phyloP scores from a whole-genome alignment of 2,113 vertebrate genomes.

The Lampris incognitus region DNA sequence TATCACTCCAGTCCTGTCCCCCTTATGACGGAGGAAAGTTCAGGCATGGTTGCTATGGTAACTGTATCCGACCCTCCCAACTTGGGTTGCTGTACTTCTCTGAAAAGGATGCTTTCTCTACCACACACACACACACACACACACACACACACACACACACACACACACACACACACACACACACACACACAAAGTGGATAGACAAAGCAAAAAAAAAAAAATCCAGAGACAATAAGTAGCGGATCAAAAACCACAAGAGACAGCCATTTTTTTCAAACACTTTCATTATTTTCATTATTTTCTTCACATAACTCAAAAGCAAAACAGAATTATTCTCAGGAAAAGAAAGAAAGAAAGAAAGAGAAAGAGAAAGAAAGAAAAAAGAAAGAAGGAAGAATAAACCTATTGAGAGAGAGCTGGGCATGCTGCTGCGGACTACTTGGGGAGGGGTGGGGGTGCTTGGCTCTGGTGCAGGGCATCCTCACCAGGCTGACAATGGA shows the following conservation, averaged over 20 bases:
- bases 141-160: conserved; percentile 17
- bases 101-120: conserved; percentile 45
- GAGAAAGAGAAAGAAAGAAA: conserved; percentile 4
- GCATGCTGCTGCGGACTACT: conserved; percentile 78
- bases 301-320: conserved; percentile 78
- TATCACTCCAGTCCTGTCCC: conserved; percentile 6
- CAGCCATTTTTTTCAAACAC: conserved; percentile 76
- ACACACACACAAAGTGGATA: background rate
- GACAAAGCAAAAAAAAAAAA: conserved; percentile 17
- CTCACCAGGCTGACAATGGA: conserved; percentile 35
- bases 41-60: conserved; percentile 63
- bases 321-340: conserved; percentile 72
- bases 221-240: background rate
- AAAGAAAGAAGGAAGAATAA: conserved; percentile 53
- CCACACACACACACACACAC: conserved; percentile 21
- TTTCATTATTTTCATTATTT: conserved; percentile 81
- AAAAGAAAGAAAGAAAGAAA: conserved; percentile 34
- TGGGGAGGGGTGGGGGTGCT: background rate
- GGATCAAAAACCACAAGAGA: conserved; percentile 42
- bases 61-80: conserved; percentile 52
- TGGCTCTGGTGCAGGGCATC: conserved; percentile 20
- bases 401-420: conserved; percentile 68
- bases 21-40: conserved; percentile 39
- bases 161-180: conserved; percentile 10
- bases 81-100: conserved; percentile 48